Base-by-base conservation (phyloP, 2,797 vertebrate genomes). In the Florisuga fusca region DNA sequence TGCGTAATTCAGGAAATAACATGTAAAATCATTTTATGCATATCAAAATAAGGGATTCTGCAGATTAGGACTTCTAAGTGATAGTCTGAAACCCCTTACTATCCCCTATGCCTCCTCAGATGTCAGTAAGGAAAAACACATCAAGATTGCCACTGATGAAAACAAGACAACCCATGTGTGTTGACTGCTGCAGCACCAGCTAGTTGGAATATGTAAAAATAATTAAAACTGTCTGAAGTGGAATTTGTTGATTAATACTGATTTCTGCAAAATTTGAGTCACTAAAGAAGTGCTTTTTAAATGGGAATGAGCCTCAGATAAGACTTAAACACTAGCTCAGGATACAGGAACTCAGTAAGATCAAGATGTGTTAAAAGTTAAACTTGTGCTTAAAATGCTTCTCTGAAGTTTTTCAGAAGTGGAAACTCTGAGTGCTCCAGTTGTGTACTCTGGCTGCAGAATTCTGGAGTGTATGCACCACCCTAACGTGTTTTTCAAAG, bases 401-500 rank as follows among this genome's bases (percentile, higher is more conserved):
- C 88, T 90, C 31, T 71, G 68, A 76, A 67, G 26, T 57, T 86
- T 94, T 78, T 88, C 31, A 10, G 36, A 57, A 79, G 36, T 59
- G 55, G 71, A 84, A 91, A 73, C 38, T 88, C 7, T 1, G 8
- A 64, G 57, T 53, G 54, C 12, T 90, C 29, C 9, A 23, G 33
- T 63, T 87, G 36, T 86, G 57, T 63, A 18, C 48, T 84, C 73
- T 90, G 79, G 43, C 72, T 80, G 75, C 57, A 77, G 68, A 55
- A 38, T 77, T 80, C 73, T 54, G 66, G 64, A 92, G 59, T 58
- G 17, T 76, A 20, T 15, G 19, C 45, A 4, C 71, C 85, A 86
- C 74, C 57, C 45, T 61, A 82, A 82, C 61, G 46, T 62, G 93
- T 67, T 94, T 95, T 84, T 90, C 80, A 76, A 38, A 94, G 85